A percentile compares a stretch with the other conserved stretches of the same genome.
Conservation (phyloP, 2,888 invertebrate genomes). For the Norana najaformis region DNA sequence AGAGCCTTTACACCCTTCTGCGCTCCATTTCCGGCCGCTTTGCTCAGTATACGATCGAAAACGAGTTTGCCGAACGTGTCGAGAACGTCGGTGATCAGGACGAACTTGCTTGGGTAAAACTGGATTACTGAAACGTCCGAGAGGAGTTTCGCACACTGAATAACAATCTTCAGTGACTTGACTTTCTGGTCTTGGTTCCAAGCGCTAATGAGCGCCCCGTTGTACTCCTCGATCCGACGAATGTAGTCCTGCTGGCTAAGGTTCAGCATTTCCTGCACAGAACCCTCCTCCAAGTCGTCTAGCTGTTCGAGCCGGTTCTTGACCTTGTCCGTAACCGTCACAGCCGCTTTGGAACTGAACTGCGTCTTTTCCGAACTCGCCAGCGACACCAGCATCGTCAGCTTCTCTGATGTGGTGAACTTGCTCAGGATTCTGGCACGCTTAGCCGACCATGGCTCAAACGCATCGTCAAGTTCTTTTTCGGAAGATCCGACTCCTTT, state of each 20-base stretch:
- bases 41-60: slow-evolving; percentile 57
- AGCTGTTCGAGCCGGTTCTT: slow-evolving; percentile 86
- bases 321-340: slow-evolving; percentile 64
- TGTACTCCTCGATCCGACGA: slow-evolving; percentile 83
- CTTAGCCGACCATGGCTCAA: slow-evolving; percentile 79
- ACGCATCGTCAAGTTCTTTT: slow-evolving; percentile 42
- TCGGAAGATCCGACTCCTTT: not conserved
- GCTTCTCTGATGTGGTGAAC: slow-evolving; percentile 89
- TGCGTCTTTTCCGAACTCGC: slow-evolving; percentile 84
- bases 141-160: slow-evolving; percentile 92
- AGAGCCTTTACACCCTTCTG: slow-evolving; percentile 55
- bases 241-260: slow-evolving; percentile 91
- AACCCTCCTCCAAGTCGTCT: slow-evolving; percentile 85
- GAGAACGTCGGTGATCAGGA: slow-evolving; percentile 90
- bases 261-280: slow-evolving; percentile 81
- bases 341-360: slow-evolving; percentile 58
- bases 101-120: slow-evolving; percentile 98
- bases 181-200: slow-evolving; percentile 90
- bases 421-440: slow-evolving; percentile 80
- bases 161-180: slow-evolving; percentile 91
- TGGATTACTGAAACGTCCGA: slow-evolving; percentile 85
- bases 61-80: slow-evolving; percentile 76
- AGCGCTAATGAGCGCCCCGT: slow-evolving; percentile 83
- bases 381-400: slow-evolving; percentile 71
- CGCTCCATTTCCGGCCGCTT: slow-evolving; percentile 65